A percentile compares a stretch with the other conserved stretches of the same genome.
Conservation (phyloP, 2,888 invertebrate genomes). For the Tetragnatha montana region DNA sequence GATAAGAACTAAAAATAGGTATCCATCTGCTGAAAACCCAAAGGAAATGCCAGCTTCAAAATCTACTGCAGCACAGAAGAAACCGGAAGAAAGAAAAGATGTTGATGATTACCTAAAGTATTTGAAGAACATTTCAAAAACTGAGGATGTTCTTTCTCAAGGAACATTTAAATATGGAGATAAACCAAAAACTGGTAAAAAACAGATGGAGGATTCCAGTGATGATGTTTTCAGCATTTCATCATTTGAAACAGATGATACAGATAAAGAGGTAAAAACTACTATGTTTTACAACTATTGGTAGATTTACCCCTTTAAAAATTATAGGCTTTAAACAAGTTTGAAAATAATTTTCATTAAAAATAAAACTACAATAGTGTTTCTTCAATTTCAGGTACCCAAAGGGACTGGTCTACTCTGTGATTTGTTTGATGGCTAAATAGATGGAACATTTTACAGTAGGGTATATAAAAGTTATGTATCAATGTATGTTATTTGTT, state of each 20-base stretch:
- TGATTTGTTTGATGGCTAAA: constrained; percentile 8
- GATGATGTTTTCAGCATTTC: constrained; percentile 59
- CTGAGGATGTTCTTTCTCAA: not conserved
- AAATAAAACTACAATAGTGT: not conserved
- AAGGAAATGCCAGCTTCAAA: too few species aligned
- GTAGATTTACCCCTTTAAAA: not conserved
- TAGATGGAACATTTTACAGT: too few species aligned
- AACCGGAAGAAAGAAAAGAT: not conserved
- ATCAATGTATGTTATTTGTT: too few species aligned
- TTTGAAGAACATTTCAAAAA: not conserved
- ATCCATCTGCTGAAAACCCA: too few species aligned
- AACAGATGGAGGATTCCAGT: not conserved
- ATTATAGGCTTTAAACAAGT: not conserved
- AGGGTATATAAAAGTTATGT: too few species aligned
- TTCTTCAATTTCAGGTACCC: not conserved
- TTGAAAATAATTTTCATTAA: not conserved
- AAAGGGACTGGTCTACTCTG: not conserved
- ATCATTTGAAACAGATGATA: constrained; percentile 22
- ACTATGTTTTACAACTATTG: not conserved
- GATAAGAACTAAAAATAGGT: too few species aligned
- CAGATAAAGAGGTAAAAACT: constrained; percentile 17
- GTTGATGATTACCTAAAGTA: constrained; percentile 10
- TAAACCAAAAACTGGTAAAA: not conserved
- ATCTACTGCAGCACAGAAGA: too few species aligned
- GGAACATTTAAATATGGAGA: not conserved